phyloP scores from a whole-genome alignment of 2,113 vertebrate genomes.

The Pachycephala philippinensis region DNA sequence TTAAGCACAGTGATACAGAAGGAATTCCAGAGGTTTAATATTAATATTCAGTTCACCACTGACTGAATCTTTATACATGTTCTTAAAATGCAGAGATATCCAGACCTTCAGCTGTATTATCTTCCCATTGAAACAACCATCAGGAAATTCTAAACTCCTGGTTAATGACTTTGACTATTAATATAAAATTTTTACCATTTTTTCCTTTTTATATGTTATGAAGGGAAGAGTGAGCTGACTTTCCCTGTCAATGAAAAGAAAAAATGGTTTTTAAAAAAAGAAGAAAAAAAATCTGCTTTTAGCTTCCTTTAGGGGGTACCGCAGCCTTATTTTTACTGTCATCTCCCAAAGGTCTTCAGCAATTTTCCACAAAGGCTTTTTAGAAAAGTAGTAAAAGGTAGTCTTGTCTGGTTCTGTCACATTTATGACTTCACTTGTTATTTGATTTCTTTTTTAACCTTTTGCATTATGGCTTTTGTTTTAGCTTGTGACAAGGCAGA shows the following conservation, averaged over 20 bases:
- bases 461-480: background rate
- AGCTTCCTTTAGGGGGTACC: background rate
- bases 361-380: background rate
- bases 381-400: background rate
- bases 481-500: background rate
- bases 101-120: background rate
- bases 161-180: background rate
- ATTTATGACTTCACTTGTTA: background rate
- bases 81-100: background rate
- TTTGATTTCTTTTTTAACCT: conserved; percentile 9
- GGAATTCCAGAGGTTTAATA: background rate
- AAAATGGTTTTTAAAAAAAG: background rate
- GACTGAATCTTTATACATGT: background rate
- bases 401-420: background rate
- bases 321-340: background rate
- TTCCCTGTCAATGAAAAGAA: background rate
- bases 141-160: background rate
- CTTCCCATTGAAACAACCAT: background rate
- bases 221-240: background rate
- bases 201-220: background rate
- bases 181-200: background rate
- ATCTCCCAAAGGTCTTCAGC: background rate
- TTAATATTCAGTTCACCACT: background rate
- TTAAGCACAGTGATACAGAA: background rate
- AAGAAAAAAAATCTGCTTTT: accelerated